Evolutionary conservation across 2,797 vertebrate genomes (phyloP).

Genomic region (Trichosurus vulpecula): DNA sequence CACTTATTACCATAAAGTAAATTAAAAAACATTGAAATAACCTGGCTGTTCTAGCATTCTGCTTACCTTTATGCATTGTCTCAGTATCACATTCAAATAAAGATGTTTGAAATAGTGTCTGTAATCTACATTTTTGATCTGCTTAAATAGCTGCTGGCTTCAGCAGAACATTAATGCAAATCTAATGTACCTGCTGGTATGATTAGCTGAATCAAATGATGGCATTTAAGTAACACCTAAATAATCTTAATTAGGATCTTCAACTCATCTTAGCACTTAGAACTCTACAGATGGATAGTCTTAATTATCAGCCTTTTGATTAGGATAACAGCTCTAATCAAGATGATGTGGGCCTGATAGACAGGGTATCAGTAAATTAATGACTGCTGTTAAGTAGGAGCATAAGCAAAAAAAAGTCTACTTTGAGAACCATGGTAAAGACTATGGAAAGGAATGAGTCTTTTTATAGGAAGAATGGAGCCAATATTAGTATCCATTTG

Average conservation of each 20-base stretch:
- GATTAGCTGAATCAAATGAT: conserved; percentile 90
- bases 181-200: conserved; percentile 89
- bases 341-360: conserved; percentile 88
- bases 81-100: conserved; percentile 79
- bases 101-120: conserved; percentile 80
- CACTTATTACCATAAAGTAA: conserved; percentile 77
- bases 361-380: conserved; percentile 90
- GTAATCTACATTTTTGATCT: conserved; percentile 85
- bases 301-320: conserved; percentile 92
- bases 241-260: conserved; percentile 90
- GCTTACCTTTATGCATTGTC: conserved; percentile 79
- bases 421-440: conserved; percentile 72
- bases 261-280: conserved; percentile 86
- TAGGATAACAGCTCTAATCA: conserved; percentile 91
- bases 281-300: conserved; percentile 89
- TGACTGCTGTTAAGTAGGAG: conserved; percentile 85
- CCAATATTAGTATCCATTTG: conserved; percentile 59
- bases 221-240: conserved; percentile 90
- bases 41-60: conserved; percentile 64
- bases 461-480: conserved; percentile 62
- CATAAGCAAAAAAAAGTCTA: conserved; percentile 79
- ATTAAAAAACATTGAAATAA: conserved; percentile 71
- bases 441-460: conserved; percentile 71
- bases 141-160: conserved; percentile 85
- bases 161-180: conserved; percentile 89